Conservation (phyloP, 2,797 vertebrate species). For the Zalophus californianus region DNA sequence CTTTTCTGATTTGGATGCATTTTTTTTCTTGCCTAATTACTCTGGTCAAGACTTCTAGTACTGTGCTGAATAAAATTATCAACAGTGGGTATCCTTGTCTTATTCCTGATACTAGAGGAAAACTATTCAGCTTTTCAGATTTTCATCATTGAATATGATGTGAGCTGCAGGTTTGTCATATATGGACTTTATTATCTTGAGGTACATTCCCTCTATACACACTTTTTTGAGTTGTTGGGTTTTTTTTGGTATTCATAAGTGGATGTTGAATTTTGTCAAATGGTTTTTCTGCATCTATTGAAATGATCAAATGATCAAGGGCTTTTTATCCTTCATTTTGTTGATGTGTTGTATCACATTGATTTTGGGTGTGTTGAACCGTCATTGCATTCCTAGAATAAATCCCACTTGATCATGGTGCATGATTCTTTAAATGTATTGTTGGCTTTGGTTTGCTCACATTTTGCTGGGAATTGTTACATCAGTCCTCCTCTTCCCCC, state of each 20-base stretch:
- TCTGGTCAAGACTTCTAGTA: background rate
- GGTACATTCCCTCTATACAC: background rate
- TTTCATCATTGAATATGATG: background rate
- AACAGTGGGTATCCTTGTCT: background rate
- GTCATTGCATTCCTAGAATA: background rate
- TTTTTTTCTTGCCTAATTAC: background rate
- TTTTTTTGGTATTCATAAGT: background rate
- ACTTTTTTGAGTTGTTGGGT: background rate
- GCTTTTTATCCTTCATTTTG: background rate
- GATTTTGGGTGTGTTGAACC: background rate
- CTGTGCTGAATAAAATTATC: background rate
- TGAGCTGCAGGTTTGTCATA: background rate
- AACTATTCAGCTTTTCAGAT: background rate
- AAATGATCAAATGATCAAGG: background rate
- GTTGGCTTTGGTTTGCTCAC: background rate
- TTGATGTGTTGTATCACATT: background rate
- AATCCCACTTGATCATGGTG: background rate
- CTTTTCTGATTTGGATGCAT: background rate
- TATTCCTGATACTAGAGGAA: background rate
- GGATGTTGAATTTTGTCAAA: background rate
- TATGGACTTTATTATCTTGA: background rate
- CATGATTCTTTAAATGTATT: background rate
- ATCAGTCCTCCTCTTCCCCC: no score
- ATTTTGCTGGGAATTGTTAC: background rate
- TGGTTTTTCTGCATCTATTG: background rate